A percentile compares a stretch with the other conserved stretches of the same genome.
Conservation (phyloP, 2,797 vertebrate species). For the Vespertilio murinus region DNA sequence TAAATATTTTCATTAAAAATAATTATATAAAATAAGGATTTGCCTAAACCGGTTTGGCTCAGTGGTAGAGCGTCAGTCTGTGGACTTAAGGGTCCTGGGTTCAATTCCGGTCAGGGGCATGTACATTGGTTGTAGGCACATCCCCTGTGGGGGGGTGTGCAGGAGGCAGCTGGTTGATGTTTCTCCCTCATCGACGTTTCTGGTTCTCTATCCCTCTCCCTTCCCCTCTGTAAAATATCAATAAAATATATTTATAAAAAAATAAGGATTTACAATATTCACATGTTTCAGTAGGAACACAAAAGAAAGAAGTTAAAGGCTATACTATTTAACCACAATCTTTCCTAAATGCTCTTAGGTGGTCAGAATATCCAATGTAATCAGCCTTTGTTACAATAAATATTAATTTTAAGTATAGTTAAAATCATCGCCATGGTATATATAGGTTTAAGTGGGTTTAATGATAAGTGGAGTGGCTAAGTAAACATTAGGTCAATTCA, state of each 20-base stretch:
- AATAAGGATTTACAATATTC: neutral
- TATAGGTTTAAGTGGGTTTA: constrained; percentile 8
- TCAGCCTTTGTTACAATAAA: neutral
- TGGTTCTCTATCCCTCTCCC: too few relatives aligned
- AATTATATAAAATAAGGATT: too few relatives aligned
- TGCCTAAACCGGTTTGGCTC: too few relatives aligned
- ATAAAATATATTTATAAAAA: constrained; percentile 25
- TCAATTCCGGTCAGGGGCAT: too few relatives aligned
- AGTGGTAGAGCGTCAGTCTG: too few relatives aligned
- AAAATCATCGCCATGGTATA: neutral
- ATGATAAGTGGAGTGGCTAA: neutral
- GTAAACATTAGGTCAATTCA: constrained; percentile 19
- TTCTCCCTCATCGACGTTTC: too few relatives aligned
- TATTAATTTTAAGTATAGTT: neutral
- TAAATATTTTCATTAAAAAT: constrained; percentile 41
- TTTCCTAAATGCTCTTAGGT: neutral
- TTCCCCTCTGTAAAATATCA: too few relatives aligned
- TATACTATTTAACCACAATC: neutral
- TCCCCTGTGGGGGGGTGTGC: too few relatives aligned
- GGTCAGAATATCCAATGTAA: neutral
- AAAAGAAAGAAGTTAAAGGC: neutral
- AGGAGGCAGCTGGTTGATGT: too few relatives aligned
- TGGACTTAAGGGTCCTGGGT: too few relatives aligned
- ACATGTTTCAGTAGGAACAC: neutral
- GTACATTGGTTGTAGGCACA: too few relatives aligned